A percentile compares a stretch with the other conserved stretches of the same genome.
Conservation (phyloP, 2,797 vertebrate genomes). For the Cynopterus sphinx region DNA sequence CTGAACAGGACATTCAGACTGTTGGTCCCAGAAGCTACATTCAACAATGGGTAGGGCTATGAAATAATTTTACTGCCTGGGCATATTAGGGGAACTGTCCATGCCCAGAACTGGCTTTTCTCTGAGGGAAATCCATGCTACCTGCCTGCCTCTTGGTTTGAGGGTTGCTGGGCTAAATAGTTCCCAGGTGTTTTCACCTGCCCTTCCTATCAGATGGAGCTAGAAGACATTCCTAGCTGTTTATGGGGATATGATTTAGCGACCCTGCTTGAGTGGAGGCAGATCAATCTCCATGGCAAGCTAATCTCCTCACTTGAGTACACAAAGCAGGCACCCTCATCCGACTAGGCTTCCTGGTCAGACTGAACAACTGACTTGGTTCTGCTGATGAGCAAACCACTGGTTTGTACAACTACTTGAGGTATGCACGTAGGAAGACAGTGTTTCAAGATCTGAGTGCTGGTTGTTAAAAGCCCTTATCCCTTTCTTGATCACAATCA, state of each 20-base stretch:
- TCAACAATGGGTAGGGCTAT: background rate
- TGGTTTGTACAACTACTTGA: background rate
- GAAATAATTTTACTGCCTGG: background rate
- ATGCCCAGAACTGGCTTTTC: background rate
- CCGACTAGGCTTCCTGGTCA: background rate
- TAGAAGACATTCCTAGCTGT: background rate
- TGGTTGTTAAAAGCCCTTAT: background rate
- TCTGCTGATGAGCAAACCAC: background rate
- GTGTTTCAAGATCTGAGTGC: background rate
- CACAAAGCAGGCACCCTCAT: background rate
- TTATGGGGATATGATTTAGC: background rate
- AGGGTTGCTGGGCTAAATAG: background rate
- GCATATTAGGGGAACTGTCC: too few relatives aligned
- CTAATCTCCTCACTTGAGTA: background rate
- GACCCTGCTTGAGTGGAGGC: background rate
- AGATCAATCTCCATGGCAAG: background rate
- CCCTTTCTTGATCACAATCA: background rate
- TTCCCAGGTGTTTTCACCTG: background rate
- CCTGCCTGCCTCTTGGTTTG: background rate
- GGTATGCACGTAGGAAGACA: background rate
- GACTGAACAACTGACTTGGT: background rate
- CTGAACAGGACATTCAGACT: background rate
- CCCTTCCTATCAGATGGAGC: background rate
- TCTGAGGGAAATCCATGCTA: background rate
- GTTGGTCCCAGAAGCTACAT: background rate